Evolutionary conservation across 1,140 invertebrate genomes (phyloP).

Genomic region (Lanistes nyassanus): DNA sequence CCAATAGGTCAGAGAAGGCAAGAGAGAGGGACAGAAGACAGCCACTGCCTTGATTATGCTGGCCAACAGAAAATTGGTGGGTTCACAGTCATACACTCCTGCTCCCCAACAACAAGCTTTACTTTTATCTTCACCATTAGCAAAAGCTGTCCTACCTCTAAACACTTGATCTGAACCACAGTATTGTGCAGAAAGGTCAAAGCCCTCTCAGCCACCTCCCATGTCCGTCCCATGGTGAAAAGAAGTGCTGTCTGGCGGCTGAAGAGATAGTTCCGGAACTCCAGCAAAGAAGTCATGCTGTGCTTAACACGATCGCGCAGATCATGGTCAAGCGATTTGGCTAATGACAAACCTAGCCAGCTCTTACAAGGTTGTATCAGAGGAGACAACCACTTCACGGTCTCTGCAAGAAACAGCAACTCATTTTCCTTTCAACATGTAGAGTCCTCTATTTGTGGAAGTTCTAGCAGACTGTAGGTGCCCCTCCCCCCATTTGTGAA

Average conservation of each 20-base stretch:
- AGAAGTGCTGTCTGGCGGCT: constrained; percentile 91
- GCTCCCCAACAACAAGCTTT: no score
- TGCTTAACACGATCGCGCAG: constrained; percentile 77
- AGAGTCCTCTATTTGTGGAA: no score
- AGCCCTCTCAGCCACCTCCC: constrained; percentile 86
- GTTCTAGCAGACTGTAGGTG: no score
- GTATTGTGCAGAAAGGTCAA: constrained; percentile 88
- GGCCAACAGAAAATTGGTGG: no score
- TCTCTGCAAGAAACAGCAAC: constrained; percentile 68
- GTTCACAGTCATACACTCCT: no score
- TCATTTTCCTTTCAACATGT: not conserved
- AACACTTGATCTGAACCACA: constrained; percentile 78
- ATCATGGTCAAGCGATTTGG: constrained; percentile 75
- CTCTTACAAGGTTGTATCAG: constrained; percentile 81
- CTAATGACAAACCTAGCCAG: constrained; percentile 85
- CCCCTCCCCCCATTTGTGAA: no score
- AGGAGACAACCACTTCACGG: constrained; percentile 79
- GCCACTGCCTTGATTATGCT: no score
- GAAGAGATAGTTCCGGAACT: constrained; percentile 94
- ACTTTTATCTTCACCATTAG: no score
- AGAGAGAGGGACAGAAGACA: no score
- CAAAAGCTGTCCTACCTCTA: constrained; percentile 73
- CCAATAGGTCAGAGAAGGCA: no score
- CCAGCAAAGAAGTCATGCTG: constrained; percentile 80
- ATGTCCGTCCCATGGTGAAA: constrained; percentile 79